Base-by-base conservation (phyloP, 2,113 vertebrate species). In the Tichodroma muraria region DNA sequence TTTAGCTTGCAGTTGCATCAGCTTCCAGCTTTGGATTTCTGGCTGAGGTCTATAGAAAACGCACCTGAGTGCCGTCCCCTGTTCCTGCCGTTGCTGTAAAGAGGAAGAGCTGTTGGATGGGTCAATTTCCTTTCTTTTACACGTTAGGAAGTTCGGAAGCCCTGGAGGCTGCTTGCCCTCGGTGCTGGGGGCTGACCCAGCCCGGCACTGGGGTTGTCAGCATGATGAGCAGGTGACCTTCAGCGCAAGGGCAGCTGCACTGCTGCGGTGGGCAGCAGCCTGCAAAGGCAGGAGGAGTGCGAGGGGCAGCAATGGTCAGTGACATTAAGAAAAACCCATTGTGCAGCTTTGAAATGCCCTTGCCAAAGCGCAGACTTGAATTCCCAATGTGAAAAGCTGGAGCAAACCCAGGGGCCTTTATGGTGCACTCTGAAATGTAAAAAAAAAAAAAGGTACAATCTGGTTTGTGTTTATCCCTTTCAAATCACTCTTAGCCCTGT, bases 1-100 rank as follows among this genome's bases (percentile, higher is more conserved):
- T 90, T 90, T 65, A 54, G 54, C 78, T 76, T 44, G 82, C 84
- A 42, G 84, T 94, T 91, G 95, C 89, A 87, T 95, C 94, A 94
- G 91, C 86, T 92, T 64, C 86, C 81, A 82, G 80, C 90, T 63
- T 64, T 47, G 77, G 22, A 15, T 89, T 17, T 75, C 2, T 4
- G 73, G 65, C 81, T 78, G 88, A 81, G 78, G 68, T 53, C 83
- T 52, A 9, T n/a, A 21, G 77, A 25, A 56, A 20, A 57, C 66
- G n/a, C 7, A 33, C 61, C 88, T 45, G 57, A 45, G 27, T 49
- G 65, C 70, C 1, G 1, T 68, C 27, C 30, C 15, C 54, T 45
- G 25, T 45, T 57, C 21, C 50, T 69, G 59, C 38, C 25, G 9
- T 22, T 16, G 73, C 63, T 33, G 50, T 14, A 60, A 69, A 8